A percentile compares a stretch with the other conserved stretches of the same genome.
Evolutionary conservation across 2,113 vertebrate species (phyloP).

Genomic region (Aramus guarauna): DNA sequence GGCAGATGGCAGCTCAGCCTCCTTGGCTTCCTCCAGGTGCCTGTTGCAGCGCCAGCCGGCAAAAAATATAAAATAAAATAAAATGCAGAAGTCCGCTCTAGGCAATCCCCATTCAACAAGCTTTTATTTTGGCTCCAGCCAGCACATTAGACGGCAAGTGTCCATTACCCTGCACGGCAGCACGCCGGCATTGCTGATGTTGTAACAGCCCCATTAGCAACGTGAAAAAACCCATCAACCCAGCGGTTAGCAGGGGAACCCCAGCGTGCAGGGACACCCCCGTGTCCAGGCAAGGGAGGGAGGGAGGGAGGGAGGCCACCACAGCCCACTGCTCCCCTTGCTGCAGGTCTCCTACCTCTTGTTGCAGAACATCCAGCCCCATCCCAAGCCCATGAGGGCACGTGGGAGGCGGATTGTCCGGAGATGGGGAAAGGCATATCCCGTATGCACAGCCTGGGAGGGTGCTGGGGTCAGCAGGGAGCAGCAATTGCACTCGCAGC

Average conservation of each 20-base stretch:
- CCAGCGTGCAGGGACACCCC: background rate
- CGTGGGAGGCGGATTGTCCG: background rate
- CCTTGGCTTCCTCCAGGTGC: background rate
- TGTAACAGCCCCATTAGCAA: background rate
- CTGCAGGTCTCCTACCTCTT: background rate
- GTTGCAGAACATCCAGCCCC: background rate
- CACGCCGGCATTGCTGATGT: background rate
- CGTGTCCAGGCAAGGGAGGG: accelerated
- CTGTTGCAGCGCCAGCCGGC: background rate
- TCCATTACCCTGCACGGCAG: background rate
- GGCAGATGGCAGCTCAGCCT: background rate
- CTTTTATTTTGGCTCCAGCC: background rate
- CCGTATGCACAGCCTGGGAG: background rate
- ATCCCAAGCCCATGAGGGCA: background rate
- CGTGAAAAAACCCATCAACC: background rate
- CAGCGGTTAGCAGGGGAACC: accelerated
- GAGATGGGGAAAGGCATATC: background rate
- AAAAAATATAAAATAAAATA: background rate
- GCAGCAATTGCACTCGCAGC: accelerated
- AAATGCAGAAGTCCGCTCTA: background rate
- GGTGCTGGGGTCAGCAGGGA: background rate
- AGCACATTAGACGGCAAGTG: background rate
- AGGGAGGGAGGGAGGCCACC: background rate
- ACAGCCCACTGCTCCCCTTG: background rate
- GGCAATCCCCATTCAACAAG: background rate